Base-by-base conservation (phyloP, 2,888 invertebrate genomes). In the Pherbina coryleti region DNA sequence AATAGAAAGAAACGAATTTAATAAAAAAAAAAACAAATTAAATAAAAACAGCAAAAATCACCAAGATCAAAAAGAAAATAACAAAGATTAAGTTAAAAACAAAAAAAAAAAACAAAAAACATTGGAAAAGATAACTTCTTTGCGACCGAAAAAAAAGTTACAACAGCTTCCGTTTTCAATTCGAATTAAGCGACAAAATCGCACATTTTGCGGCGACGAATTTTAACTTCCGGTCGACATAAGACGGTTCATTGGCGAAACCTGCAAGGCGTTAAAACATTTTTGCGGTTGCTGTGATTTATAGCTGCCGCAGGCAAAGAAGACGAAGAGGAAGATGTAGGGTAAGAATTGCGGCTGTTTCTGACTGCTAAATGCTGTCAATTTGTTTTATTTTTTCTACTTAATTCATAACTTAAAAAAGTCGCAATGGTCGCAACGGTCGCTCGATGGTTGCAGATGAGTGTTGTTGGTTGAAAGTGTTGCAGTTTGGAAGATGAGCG, bases 191-290 rank as follows among this genome's bases (percentile, higher is more conserved):
- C 28, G 22, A 28, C 28, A 25, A 28, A 19, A 8, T 37, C 69
- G 44, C n/a, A 19, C 44, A 69, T 51, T 22, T 51, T 28, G 14
- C 69, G 22, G n/a, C 55, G 44, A 60, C 72, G 72, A 72, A 72
- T 72, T 72, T 72, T 60, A 57, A 60, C 72, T 72, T 72, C 72
- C 72, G 72, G 72, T 60, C 60, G 72, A 31, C 72, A 51, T 69
- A 49, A 49, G 49, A 22, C 69, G 69, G 51, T 51, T 69, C 69
- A 69, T 69, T 69, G 69, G 51, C 69, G 11, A 69, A 69, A 69
- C 49, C 49, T 69, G 57, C 72, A 60, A 72, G 72, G 60, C 72
- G 57, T 69, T 72, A 44, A 57, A 60, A 37, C 19, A 5, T 72
- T 67, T 60, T 57, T 60, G 60, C 37, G 19, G 37, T 72, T 72